A percentile compares a stretch with the other conserved stretches of the same genome.
These are phyloP conservation scores for Poeciliopsis gracilis DNA, from an alignment of 2,797 vertebrate genomes.

Conservation along the genomic window DNA sequence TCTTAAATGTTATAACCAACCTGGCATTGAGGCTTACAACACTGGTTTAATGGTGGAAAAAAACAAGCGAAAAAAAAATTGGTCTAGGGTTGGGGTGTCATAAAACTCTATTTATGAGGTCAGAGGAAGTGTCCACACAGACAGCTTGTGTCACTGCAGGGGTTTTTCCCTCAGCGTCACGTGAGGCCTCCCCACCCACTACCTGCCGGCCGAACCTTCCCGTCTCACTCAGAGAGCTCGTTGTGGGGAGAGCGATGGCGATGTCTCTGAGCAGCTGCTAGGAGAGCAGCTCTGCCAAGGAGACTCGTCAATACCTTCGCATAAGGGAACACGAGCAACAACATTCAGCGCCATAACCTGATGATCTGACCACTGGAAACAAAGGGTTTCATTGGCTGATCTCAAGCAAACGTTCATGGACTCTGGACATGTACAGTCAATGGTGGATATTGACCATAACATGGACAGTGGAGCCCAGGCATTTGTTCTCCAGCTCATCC, in stretches of 20 bases:
- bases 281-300: constrained; percentile 55
- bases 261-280: constrained; percentile 74
- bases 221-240: constrained; percentile 63
- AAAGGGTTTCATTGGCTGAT: constrained; percentile 28
- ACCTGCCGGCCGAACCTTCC: constrained; percentile 47
- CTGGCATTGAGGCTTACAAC: neutral
- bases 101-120: constrained; percentile 50
- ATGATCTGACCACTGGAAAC: constrained; percentile 17
- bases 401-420: constrained; percentile 54
- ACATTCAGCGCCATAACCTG: constrained; percentile 16
- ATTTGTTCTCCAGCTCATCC: constrained; percentile 37
- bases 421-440: constrained; percentile 61
- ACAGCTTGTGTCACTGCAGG: constrained; percentile 76
- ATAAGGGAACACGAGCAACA: constrained; percentile 6
- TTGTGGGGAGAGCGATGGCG: constrained; percentile 77
- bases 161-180: constrained; percentile 58
- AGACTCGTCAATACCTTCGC: constrained; percentile 17
- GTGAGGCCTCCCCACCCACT: constrained; percentile 47
- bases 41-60: neutral
- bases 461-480: constrained; percentile 30
- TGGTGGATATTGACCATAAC: constrained; percentile 52
- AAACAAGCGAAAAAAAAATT: neutral
- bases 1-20: neutral
- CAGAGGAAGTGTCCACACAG: constrained; percentile 49
- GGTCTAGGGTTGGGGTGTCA: constrained; percentile 25